Evolutionary conservation across 2,113 vertebrate genomes (phyloP).

Genomic region (Campylomormyrus numenius): DNA sequence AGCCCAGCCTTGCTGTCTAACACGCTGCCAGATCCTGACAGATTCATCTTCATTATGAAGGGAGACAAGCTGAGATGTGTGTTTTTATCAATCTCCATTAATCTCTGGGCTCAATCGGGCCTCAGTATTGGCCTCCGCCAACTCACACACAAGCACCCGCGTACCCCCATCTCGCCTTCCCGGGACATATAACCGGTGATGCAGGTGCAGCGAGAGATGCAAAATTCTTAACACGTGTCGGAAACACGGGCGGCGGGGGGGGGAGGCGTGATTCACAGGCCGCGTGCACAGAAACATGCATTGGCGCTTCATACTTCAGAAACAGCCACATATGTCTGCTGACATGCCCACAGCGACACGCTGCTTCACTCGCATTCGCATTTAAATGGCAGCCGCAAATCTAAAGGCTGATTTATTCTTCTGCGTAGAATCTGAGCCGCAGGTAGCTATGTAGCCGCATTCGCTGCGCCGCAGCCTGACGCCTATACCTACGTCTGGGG

Average conservation of each 20-base stretch:
- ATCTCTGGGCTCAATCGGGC: slow-evolving; percentile 7
- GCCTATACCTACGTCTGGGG: neutral
- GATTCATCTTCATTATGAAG: slow-evolving; percentile 25
- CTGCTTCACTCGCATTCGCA: neutral
- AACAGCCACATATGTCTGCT: neutral
- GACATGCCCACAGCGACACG: neutral
- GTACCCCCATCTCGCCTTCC: neutral
- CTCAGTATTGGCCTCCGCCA: neutral
- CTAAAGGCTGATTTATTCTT: neutral
- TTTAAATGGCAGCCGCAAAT: neutral
- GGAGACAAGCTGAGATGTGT: slow-evolving; percentile 14
- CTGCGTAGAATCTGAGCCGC: neutral
- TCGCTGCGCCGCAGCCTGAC: neutral
- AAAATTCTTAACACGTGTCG: neutral
- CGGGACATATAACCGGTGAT: neutral
- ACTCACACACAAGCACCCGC: neutral
- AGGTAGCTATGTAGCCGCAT: neutral
- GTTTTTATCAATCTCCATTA: slow-evolving; percentile 23
- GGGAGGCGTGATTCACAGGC: neutral
- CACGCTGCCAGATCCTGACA: slow-evolving; percentile 10
- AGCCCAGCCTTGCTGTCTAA: slow-evolving; percentile 1
- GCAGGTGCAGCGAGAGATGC: neutral
- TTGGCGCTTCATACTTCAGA: neutral
- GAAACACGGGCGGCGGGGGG: too few species aligned
- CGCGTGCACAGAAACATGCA: neutral